These are phyloP conservation scores for Umimayanthus chanpuru DNA, from an alignment of 92 coral and sea anemone genomes.

Conservation along the genomic window DNA sequence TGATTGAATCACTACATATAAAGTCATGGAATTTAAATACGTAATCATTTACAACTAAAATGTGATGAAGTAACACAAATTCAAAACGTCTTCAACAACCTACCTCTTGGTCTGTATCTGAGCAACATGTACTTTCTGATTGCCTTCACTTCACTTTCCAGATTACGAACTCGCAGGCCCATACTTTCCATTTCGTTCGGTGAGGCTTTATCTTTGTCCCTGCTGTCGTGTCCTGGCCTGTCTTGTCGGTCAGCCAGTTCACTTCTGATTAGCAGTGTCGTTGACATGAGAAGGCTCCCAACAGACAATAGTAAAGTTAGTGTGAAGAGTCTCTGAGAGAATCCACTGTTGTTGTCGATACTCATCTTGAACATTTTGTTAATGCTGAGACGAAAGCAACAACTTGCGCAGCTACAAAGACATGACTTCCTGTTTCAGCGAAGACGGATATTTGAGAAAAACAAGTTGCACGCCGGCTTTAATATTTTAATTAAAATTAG, in stretches of 20 bases:
- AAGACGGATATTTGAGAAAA: background rate
- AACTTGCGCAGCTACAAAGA: background rate
- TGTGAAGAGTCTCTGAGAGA: background rate
- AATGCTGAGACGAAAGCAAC: background rate
- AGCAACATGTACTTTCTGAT: background rate
- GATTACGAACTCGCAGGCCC: background rate
- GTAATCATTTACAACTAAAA: background rate
- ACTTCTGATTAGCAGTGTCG: background rate
- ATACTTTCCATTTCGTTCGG: background rate
- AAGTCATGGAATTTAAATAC: no score
- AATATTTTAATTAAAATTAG: no score
- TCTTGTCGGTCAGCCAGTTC: background rate
- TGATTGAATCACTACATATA: no score
- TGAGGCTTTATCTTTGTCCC: background rate
- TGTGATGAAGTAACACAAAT: background rate
- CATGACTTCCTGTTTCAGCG: background rate
- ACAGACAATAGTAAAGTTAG: slow-evolving; percentile 1
- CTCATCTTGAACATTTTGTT: background rate
- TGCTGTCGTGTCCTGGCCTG: background rate
- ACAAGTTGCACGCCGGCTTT: no score
- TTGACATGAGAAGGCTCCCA: background rate
- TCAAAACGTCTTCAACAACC: background rate
- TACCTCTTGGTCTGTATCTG: background rate
- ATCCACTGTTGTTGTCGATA: background rate
- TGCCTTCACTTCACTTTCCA: background rate